Evolutionary conservation across 2,888 invertebrate species (phyloP), one percentile per base, ranked within the genome.

Genomic region (Polymixis flavicincta): DNA sequence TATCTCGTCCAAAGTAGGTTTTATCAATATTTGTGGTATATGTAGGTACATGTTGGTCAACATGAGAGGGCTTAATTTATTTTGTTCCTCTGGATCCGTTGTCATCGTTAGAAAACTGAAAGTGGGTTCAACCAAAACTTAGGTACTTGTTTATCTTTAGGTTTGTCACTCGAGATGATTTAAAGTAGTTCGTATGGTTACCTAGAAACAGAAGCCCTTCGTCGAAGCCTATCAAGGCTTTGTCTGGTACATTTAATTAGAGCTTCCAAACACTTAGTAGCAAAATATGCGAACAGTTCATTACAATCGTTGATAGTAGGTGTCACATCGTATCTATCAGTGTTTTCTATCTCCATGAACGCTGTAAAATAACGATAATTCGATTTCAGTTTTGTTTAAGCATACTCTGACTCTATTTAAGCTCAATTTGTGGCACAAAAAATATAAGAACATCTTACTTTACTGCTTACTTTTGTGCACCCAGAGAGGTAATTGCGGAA

Each of bases 241-340:
- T 96, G 94, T 90, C 97, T 97, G 0, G 98, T 98, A 73, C 97
- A 97, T 88, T 97, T 98, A 22, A 98, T 98, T 28, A 99, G 94
- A 4, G 98, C 95, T 79, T 98, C 98, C 55, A 98, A 95, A 80
- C 98, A 97, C 93, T 97, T 98, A 71, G 97, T 97, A 85, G 98
- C 98, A 89, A 98, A 98, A 91, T 97, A 98, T 0, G 98, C 97
- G 91, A 98, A 98, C 67, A 98, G 94, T 90, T 98, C 98, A 91
- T 98, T 98, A 88, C 98, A 98, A 90, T 98, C 98, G 65, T 97
- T 97, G 61, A 97, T 97, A 4, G 97, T 95, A 54, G 97, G 97
- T 72, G 91, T 89, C 32, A 98, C 90, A 82, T 98, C 98, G 85
- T 97, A 96, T 55, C 95, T 92, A 65, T 97, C 95, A 8, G 97